Base-by-base conservation (phyloP, 2,797 vertebrate species). In the Hypotaenidia philippensis region DNA sequence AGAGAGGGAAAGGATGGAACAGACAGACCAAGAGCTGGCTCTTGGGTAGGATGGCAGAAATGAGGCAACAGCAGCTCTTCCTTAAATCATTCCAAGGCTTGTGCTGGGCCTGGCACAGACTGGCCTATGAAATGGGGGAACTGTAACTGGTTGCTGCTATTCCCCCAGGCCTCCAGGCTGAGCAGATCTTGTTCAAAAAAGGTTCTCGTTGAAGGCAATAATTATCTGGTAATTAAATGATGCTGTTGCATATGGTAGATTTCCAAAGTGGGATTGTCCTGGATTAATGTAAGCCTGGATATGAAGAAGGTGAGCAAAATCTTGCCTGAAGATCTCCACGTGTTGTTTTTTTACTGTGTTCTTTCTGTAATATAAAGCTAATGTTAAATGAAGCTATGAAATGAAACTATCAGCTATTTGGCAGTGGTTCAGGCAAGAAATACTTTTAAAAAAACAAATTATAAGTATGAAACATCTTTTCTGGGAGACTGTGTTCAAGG, bases 161-260 rank as follows among this genome's bases (percentile, higher is more conserved):
- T 66, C 66, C 82, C 70, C 53, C 74, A 81, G 82, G 76, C 85
- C 55, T 83, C 52, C 70, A 68, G 87, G 77, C 90, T 89, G 92
- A 94, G 82, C 31, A 88, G 93, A 75, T 91, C 87, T 89, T 87
- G 60, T 56, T 88, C 91, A 90, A 83, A 94, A 95, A 86, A 93
- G 18, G 40, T 66, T 97, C 70, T 88, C 0, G 0, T 18, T 59
- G 74, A 91, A 96, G 77, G 82, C 70, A 83, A 66, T 82, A 95
- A 91, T 96, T 96, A 93, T n/a, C 74, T 90, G 56, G 49, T 94
- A 93, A 95, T 95, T 95, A 94, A 94, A 87, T 68, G 59, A 66
- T 89, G 82, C 63, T 91, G 66, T 60, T 94, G 70, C 77, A 90
- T 81, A 50, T 79, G 79, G 92, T 94, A 86, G 79, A 81, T 93